Base-by-base conservation (phyloP, 2,113 vertebrate species). In the Platycercus adscitus region DNA sequence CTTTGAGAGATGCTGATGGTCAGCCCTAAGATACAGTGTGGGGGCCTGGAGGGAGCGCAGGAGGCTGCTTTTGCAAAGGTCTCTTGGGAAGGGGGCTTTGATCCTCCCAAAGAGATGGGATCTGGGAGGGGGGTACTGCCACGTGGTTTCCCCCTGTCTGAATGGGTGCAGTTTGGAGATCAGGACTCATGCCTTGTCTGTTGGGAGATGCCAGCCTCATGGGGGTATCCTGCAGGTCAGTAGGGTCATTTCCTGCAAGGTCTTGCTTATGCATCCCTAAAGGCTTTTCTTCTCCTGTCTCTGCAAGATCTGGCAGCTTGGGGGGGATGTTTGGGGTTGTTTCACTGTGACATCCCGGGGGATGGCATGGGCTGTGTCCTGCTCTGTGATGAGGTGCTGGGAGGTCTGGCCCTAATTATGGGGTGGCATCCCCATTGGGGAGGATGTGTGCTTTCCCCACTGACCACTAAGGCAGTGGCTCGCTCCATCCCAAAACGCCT, bases 11-110 rank as follows among this genome's bases (percentile, higher is more conserved):
- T 39, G 86, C 68, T 41, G 90, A 3, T 49, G 80, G 20, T 52
- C 60, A 9, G 31, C 72, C 31, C 10, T 11, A 11, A 52, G 53
- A 2, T 0, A 35, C 33, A 10, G 12, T 1, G 0, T 2, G 0
- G 44, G 69, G 68, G 8, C 41, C 17, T 20, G 66, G 17, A 56
- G 31, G 29, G 43, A 66, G 17, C 21, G 21, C 39, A 26, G 81
- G 29, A 1, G 2, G 7, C 21, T 23, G 80, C 13, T 35, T 25
- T 7, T 13, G 49, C 21, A 4, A 13, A 77, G 18, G 28, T 75
- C 16, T 35, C 12, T 41, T 33, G 43, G 41, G 68, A n/a, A 28
- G 29, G 0, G 2, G 31, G 72, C 49, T 16, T 19, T 44, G 78
- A 29, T 35, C 16, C 28, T 2, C 14, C 8, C 0, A 2, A 55